Conservation (phyloP, 2,797 vertebrate species). For the Danio aesculapii region DNA sequence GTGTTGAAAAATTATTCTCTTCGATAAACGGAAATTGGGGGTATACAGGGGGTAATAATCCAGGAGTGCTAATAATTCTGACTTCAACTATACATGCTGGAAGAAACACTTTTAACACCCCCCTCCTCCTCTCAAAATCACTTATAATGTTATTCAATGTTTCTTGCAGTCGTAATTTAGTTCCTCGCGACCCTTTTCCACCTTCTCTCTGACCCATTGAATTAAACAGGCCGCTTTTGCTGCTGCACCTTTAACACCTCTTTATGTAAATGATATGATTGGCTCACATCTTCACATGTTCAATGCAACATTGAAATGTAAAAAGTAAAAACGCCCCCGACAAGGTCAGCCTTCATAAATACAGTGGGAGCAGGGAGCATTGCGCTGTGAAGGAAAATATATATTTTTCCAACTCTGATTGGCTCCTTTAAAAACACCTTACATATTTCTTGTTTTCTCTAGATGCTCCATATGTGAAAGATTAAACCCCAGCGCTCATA, state of each 20-base stretch:
- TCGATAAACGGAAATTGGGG: too few species aligned
- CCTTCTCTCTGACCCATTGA: slow-evolving; percentile 4
- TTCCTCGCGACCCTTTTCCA: neutral
- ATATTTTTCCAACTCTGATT: neutral
- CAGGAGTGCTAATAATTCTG: too few species aligned
- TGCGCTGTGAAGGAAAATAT: neutral
- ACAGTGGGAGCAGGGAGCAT: neutral
- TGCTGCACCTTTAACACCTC: neutral
- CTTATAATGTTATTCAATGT: neutral
- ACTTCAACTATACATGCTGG: neutral
- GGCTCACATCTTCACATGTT: neutral
- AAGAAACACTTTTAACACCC: neutral
- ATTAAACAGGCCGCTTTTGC: neutral
- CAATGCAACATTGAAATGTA: neutral
- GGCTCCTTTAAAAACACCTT: neutral
- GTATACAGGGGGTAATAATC: too few species aligned
- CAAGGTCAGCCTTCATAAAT: neutral
- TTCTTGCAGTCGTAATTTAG: neutral
- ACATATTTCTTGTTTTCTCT: neutral
- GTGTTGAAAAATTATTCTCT: too few species aligned
- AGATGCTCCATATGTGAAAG: neutral
- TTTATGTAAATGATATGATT: neutral
- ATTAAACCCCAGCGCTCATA: neutral
- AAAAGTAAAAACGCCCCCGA: neutral
- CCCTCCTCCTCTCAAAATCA: neutral